Evolutionary conservation across 2,888 invertebrate genomes (phyloP).

Genomic region (Camponotus fellah): DNA sequence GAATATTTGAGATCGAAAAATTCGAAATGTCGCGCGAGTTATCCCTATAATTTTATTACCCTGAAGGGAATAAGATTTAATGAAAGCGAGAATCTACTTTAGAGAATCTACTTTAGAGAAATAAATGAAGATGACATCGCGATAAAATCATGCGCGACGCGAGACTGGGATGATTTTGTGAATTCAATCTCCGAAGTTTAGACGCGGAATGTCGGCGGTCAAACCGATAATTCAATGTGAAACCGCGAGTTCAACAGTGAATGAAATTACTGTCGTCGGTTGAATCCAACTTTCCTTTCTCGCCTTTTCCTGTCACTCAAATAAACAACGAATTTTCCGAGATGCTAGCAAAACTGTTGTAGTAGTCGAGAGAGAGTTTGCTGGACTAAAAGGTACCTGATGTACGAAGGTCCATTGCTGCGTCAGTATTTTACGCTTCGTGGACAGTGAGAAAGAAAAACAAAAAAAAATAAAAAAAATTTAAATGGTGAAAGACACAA

Average conservation of each 20-base stretch:
- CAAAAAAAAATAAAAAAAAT: not conserved
- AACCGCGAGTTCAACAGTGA: conserved; percentile 62
- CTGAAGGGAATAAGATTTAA: not conserved
- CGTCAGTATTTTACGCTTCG: conserved; percentile 13
- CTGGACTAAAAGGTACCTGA: conserved; percentile 64
- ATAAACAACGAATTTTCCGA: conserved; percentile 67
- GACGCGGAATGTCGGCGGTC: conserved; percentile 29
- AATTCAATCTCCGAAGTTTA: conserved; percentile 43
- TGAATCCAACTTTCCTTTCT: conserved; percentile 60
- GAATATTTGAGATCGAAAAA: not conserved
- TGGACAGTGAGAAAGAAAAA: not conserved
- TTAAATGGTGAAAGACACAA: not conserved
- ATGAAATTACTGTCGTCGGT: conserved; percentile 65
- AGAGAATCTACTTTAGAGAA: conserved; percentile 5
- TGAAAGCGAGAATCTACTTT: not conserved
- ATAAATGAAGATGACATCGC: not conserved
- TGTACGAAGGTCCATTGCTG: conserved; percentile 37
- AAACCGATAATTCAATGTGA: conserved; percentile 54
- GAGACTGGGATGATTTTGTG: not conserved
- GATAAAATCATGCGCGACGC: conserved; percentile 21
- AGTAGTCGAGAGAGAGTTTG: conserved; percentile 38
- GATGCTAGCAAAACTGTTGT: conserved; percentile 31
- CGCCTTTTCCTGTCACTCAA: conserved; percentile 49
- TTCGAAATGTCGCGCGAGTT: not conserved
- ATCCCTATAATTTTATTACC: not conserved